A percentile compares a stretch with the other conserved stretches of the same genome.
Conservation (phyloP, 1,140 invertebrate genomes). For the Bradysia coprophila region DNA sequence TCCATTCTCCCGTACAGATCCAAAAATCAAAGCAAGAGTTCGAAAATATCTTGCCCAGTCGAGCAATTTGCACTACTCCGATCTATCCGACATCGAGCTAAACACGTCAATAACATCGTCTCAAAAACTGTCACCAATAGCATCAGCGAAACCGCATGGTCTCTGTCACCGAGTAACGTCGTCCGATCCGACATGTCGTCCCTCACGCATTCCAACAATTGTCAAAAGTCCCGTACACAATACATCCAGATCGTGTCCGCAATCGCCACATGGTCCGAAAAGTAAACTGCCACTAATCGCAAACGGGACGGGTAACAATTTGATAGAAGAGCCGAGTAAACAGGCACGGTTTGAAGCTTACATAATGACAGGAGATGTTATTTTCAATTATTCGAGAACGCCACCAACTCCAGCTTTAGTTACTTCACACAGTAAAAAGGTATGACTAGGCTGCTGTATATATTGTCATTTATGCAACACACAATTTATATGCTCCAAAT, state of each 20-base stretch:
- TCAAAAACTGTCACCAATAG: constrained; percentile 8
- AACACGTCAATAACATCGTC: not conserved
- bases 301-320: constrained; percentile 13
- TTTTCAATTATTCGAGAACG: constrained; percentile 73
- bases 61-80: constrained; percentile 21
- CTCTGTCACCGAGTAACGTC: constrained; percentile 5
- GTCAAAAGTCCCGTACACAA: constrained; percentile 10
- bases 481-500: too few relatives aligned
- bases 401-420: constrained; percentile 39
- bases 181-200: constrained; percentile 15
- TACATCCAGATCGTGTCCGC: constrained; percentile 10
- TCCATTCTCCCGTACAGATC: constrained; percentile 36
- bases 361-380: constrained; percentile 94
- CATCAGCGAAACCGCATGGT: constrained; percentile 3
- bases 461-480: constrained; percentile 27
- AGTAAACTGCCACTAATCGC: constrained; percentile 20
- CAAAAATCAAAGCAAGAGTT: constrained; percentile 63
- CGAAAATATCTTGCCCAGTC: constrained; percentile 47
- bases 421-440: constrained; percentile 43
- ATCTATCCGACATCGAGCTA: constrained; percentile 7
- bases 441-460: constrained; percentile 35
- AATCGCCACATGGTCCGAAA: constrained; percentile 20
- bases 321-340: constrained; percentile 17
- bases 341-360: constrained; percentile 66
- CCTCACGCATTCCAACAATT: constrained; percentile 23